Evolutionary conservation across 2,888 invertebrate species (phyloP).

Genomic region (Tiliacea citrago): DNA sequence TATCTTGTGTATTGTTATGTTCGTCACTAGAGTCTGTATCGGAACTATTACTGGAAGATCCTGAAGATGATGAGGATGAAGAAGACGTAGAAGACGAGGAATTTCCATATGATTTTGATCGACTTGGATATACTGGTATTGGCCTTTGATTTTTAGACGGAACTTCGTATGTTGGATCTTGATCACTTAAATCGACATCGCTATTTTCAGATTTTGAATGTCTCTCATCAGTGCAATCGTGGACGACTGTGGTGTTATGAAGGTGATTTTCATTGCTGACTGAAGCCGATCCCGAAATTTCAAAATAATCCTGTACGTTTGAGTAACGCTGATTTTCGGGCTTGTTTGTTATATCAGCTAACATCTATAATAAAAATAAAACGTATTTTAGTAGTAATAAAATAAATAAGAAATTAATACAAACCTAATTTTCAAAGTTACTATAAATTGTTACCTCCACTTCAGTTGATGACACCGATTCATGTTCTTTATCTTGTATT

Average conservation of each 20-base stretch:
- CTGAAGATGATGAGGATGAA: slow-evolving; percentile 42
- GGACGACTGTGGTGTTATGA: slow-evolving; percentile 28
- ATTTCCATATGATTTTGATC: slow-evolving; percentile 35
- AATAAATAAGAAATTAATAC: not conserved
- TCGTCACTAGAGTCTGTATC: not conserved
- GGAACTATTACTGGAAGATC: not conserved
- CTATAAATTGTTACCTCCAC: not conserved
- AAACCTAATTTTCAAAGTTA: not conserved
- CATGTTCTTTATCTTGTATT: not conserved
- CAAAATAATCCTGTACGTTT: not conserved
- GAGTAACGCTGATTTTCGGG: not conserved
- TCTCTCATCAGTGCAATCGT: slow-evolving; percentile 36
- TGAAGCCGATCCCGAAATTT: not conserved
- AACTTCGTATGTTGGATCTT: slow-evolving; percentile 22
- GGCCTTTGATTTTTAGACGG: not conserved
- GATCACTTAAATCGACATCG: slow-evolving; percentile 51
- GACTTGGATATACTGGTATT: slow-evolving; percentile 9
- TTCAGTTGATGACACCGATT: not conserved
- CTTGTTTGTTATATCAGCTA: not conserved
- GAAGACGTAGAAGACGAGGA: slow-evolving; percentile 42
- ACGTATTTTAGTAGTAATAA: not conserved
- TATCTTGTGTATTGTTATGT: not conserved
- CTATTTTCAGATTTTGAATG: slow-evolving; percentile 35
- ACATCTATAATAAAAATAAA: not conserved
- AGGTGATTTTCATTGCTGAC: slow-evolving; percentile 21